Percentiles rank a stretch among this genome's conserved stretches.
phyloP scores from a whole-genome alignment of 2,113 vertebrate species.

The Asarcornis scutulata region DNA sequence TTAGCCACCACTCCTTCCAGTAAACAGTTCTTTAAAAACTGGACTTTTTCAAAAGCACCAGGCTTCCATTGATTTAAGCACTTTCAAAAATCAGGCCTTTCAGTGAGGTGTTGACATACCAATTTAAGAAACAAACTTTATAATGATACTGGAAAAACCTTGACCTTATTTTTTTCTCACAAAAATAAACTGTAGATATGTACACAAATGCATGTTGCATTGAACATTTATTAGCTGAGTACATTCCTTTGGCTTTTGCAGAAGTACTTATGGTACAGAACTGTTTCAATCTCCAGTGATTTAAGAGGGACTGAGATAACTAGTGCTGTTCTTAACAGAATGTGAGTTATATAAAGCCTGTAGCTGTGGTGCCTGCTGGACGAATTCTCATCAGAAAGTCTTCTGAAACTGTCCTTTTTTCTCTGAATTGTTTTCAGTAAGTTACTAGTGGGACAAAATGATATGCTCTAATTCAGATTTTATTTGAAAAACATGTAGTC shows the following conservation, averaged over 20 bases:
- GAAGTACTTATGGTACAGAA: not conserved
- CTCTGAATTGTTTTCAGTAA: not conserved
- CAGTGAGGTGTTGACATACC: not conserved
- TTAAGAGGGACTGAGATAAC: not conserved
- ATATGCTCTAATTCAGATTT: not conserved
- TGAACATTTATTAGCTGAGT: not conserved
- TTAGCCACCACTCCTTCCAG: not conserved
- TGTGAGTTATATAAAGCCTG: not conserved
- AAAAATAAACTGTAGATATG: not conserved
- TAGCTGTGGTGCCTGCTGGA: not conserved
- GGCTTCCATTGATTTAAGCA: not conserved
- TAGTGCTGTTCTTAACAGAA: slow-evolving; percentile 5
- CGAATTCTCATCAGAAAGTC: not conserved
- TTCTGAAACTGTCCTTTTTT: not conserved
- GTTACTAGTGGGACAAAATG: not conserved
- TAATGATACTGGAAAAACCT: not conserved
- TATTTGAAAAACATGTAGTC: not conserved
- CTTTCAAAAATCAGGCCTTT: not conserved
- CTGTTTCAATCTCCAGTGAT: not conserved
- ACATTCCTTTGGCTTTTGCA: not conserved
- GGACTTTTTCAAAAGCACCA: not conserved
- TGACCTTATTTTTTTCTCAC: not conserved
- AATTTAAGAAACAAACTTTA: not conserved
- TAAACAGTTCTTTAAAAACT: not conserved
- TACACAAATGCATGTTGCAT: not conserved